Evolutionary conservation across 2,888 invertebrate species (phyloP), one percentile per base, ranked within the genome.

Genomic region (Cerceris rybyensis): DNA sequence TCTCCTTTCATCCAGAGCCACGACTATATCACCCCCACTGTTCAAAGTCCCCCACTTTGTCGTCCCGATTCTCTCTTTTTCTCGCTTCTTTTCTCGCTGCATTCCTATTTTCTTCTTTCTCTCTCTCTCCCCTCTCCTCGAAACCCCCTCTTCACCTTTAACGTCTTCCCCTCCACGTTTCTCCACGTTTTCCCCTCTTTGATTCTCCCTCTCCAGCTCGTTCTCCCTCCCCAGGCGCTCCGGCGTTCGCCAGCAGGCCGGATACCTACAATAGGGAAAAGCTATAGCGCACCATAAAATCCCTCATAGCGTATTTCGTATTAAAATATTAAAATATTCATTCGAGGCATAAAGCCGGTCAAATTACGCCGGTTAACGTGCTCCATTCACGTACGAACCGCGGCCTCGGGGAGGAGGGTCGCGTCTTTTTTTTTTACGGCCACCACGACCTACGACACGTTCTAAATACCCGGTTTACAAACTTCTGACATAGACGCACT

Each of bases 261-360:
- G 79, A 86, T 79, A 83, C 78, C 78, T 81, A 87, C 87, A 87
- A 89, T 88, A 88, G 88, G 87, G 82, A 87, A 86, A 87, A 84
- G 87, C 81, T 80, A 82, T 84, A 83, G 81, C 78, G 78, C 80
- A 70, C 75, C 86, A 82, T 90, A 88, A 90, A 90, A 88, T 89
- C 86, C 87, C 86, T 86, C 87, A 86, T 86, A 87, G 87, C 88
- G 85, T 90, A 89, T 90, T 89, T 89, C 87, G 88, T 90, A 91
- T 91, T 91, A 91, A 91, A 90, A 92, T 91, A 92, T 91, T 91
- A 90, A 92, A 90, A 92, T 92, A 92, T 92, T 92, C 91, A 91
- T 91, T 91, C 89, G 82, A 77, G 84, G 88, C 86, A 88, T 89
- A 90, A 90, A 90, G 85, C 86, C 88, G 88, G 86, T 87, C 88